phyloP scores from a whole-genome alignment of 2,113 vertebrate genomes.

The Dasyprocta punctata region DNA sequence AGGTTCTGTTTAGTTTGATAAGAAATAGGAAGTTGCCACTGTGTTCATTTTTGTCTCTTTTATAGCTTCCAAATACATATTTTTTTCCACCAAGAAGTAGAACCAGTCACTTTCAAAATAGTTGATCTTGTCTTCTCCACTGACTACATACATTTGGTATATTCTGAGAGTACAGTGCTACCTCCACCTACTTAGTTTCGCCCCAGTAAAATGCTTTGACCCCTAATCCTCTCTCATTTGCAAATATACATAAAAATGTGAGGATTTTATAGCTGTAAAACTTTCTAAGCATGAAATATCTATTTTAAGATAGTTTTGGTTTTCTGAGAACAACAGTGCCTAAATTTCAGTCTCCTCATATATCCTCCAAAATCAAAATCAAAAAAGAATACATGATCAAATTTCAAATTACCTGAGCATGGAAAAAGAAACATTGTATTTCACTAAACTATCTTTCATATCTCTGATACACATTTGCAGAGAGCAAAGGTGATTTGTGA shows the following conservation, averaged over 20 bases:
- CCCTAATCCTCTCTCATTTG: not conserved
- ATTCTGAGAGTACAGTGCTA: not conserved
- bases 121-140: not conserved
- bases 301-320: not conserved
- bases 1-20: slow-evolving; percentile 68
- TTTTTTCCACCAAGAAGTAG: not conserved
- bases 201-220: not conserved
- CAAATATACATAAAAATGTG: not conserved
- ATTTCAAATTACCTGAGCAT: not conserved
- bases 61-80: slow-evolving; percentile 8
- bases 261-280: not conserved
- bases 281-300: not conserved
- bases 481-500: not conserved
- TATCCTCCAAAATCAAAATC: slow-evolving; percentile 14
- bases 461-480: not conserved
- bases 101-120: slow-evolving; percentile 32
- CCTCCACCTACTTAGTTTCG: not conserved
- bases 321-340: not conserved
- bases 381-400: not conserved
- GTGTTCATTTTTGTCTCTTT: not conserved
- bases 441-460: not conserved
- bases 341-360: slow-evolving; percentile 10
- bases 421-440: slow-evolving; percentile 28
- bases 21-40: slow-evolving; percentile 7
- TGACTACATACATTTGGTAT: not conserved